Evolutionary conservation across 2,888 invertebrate species (phyloP), one percentile per base, ranked within the genome.

Genomic region (Scaeva pyrastri): DNA sequence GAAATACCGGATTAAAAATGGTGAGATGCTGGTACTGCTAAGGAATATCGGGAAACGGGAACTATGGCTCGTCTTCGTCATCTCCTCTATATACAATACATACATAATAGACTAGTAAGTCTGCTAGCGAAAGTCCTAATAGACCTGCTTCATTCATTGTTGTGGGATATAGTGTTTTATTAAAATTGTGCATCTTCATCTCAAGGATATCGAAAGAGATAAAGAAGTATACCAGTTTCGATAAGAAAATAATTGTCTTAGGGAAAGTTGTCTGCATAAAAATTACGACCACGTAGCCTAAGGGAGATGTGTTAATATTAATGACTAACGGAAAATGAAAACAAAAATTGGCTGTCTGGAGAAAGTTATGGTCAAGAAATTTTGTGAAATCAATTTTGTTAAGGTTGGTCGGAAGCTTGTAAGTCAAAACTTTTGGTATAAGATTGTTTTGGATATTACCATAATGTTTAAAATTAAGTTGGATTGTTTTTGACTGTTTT

Each of bases 1-100:
- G 39, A 75, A 72, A 72, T 41, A 60, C 31, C 39, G 52, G 84
- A 84, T 84, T 79, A 75, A 80, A 76, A 80, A 70, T 73, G 31
- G 72, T 73, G 23, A n/a, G n/a, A 41, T 71, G 41, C 41, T 75
- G 19, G 14, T 70, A 31, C 50, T 48, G 72, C 31, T 31, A 31
- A 31, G 31, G 45, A 41, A 55, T 50, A 43, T 58, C n/a, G n/a
- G 58, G 19, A 82, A 66, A n/a, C n/a, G n/a, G n/a, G n/a, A 66
- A 36, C 19, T 48, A 14, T 55, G 62, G 73, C 77, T 83, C 60
- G 31, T 8, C 31, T 31, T 31, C 31, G 48, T n/a, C 23, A 23
- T 23, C 50, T 52, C 31, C 45, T 70, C 41, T 73, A 45, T 50
- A 60, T n/a, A n/a, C n/a, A n/a, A n/a, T n/a, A n/a, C n/a, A 60